These are phyloP conservation scores for Caenorhabditis panamensis DNA, from an alignment of 2,888 invertebrate species.

Conservation along the genomic window DNA sequence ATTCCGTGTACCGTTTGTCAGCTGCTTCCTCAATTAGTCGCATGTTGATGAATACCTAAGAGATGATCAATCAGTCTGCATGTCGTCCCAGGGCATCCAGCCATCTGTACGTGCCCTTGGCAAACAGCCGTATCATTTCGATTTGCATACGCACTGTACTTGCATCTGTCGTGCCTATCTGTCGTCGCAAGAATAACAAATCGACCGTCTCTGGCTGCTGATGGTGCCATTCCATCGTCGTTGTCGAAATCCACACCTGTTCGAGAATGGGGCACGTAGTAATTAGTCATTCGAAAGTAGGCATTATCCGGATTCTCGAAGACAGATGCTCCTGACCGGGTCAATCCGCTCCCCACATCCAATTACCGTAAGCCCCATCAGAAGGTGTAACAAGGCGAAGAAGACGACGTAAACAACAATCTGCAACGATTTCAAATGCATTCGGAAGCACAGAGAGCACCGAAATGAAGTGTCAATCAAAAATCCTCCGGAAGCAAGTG, in stretches of 20 bases:
- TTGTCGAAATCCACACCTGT: constrained; percentile 53
- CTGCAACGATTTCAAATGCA: constrained; percentile 52
- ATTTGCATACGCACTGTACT: constrained; percentile 55
- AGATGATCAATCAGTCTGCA: constrained; percentile 53
- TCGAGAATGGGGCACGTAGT: constrained; percentile 37
- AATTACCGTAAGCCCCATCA: constrained; percentile 47
- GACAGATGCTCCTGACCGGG: constrained; percentile 40
- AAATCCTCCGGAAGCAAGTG: constrained; percentile 46
- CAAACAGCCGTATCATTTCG: constrained; percentile 57
- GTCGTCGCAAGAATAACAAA: constrained; percentile 55
- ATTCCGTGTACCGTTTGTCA: constrained; percentile 34
- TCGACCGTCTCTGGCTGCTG: constrained; percentile 6
- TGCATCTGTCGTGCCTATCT: constrained; percentile 49
- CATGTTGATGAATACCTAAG: constrained; percentile 58
- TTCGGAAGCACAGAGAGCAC: constrained; percentile 54
- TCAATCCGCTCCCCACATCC: constrained; percentile 24
- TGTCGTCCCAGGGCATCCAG: too few relatives aligned
- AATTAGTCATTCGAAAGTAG: constrained; percentile 42
- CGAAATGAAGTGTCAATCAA: constrained; percentile 60
- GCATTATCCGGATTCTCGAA: constrained; percentile 18
- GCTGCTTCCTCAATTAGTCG: constrained; percentile 51
- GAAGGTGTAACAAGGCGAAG: constrained; percentile 21
- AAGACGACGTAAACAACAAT: constrained; percentile 50
- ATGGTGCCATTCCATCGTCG: constrained; percentile 19
- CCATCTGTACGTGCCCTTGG: constrained; percentile 52